These are phyloP conservation scores for Molanna angustata DNA, from an alignment of 2,888 invertebrate genomes.

Conservation along the genomic window DNA sequence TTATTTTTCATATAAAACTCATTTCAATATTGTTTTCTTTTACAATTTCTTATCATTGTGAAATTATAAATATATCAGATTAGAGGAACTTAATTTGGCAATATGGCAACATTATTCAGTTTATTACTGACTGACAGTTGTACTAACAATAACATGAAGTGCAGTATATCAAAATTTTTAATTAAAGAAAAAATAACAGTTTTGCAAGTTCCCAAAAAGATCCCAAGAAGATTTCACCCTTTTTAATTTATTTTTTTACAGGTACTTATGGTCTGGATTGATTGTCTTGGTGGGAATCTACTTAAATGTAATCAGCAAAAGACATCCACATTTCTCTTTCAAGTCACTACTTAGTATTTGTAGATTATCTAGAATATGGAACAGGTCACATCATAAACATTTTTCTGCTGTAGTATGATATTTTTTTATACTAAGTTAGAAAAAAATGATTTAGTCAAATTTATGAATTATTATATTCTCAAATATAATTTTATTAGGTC, in stretches of 20 bases:
- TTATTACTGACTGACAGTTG: background rate
- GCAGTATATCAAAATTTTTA: no score
- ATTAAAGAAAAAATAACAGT: no score
- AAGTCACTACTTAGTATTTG: constrained; percentile 39
- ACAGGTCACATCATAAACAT: constrained; percentile 19
- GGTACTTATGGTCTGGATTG: constrained; percentile 87
- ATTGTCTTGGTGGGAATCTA: constrained; percentile 90
- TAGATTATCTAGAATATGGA: constrained; percentile 34
- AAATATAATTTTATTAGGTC: no score
- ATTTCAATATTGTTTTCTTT: no score
- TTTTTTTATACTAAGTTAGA: background rate
- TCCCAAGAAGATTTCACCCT: no score
- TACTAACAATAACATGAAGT: background rate
- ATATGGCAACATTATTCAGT: background rate
- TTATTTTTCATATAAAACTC: no score
- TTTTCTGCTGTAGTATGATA: constrained; percentile 27
- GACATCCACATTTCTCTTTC: constrained; percentile 44
- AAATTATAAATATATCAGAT: no score
- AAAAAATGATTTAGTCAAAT: no score
- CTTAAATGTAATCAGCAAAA: constrained; percentile 88
- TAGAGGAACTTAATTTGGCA: no score
- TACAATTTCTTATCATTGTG: no score
- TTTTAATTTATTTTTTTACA: constrained; percentile 46
- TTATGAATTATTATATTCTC: no score
- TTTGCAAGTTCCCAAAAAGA: no score